Evolutionary conservation across 35 echinoderm and acorn worm species (phyloP), one percentile per base, ranked within the genome.

Genomic region (Apostichopus parvimensis): DNA sequence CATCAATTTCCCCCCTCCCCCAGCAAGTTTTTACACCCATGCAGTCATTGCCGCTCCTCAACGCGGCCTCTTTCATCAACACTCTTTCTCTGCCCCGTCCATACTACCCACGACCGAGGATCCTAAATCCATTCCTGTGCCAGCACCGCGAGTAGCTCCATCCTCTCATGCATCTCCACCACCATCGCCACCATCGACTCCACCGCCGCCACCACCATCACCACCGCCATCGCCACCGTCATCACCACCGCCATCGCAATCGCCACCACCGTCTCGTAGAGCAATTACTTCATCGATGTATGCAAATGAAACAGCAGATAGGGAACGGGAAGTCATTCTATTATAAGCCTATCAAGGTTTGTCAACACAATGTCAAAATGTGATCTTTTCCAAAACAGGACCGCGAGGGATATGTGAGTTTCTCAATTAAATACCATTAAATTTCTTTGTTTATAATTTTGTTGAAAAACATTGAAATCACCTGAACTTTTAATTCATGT

Each of bases 141-240:
- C 85, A 64, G 58, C 85, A 14, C 85, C 85, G 23, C 54, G 58
- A 8, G 7, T 54, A 5, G 23, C 85, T n/a, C 64, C 85, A n/a
- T 87, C 57, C 7, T 25, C 54, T 66, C 15, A 54, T 58, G 10
- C 85, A 64, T 87, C 85, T 24, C 65, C 85, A 21, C 22, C 85
- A 66, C 65, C 85, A 87, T 23, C 85, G 26, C 64, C 85, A 87
- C 64, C 85, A 87, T 59, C 85, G 58, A 21, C 57, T 8, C 26
- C 58, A 71, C 55, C 55, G 58, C 11, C 85, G 9, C 58, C 85
- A 24, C 56, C 84, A 5, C 6, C 57, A 13, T 61, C 57, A 6
- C 57, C 57, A 0, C 85, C 20, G 1, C 23, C 57, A 17, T 21
- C 57, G 28, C 57, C 22, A 12, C 18, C 64, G 0, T 0, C 64